Conservation (phyloP, 2,888 invertebrate genomes). For the Pogonocherus hispidulus region DNA sequence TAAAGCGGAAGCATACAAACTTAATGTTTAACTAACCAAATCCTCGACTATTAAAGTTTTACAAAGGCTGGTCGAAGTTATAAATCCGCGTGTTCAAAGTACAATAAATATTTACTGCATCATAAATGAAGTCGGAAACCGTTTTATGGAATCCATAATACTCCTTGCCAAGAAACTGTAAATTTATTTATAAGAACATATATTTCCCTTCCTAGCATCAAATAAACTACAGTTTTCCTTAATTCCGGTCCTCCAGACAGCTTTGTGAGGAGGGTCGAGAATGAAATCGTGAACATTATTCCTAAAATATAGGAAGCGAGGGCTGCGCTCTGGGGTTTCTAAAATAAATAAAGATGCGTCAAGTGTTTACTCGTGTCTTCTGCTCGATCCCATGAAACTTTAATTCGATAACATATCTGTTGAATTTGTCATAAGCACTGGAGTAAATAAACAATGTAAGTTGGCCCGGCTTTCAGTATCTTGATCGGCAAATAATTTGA, state of each 20-base stretch:
- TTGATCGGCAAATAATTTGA: too few relatives aligned
- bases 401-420: neutral
- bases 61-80: neutral
- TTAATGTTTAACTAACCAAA: neutral
- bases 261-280: constrained; percentile 4
- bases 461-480: too few relatives aligned
- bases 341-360: neutral
- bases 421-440: too few relatives aligned
- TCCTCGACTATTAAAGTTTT: neutral
- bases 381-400: neutral
- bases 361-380: neutral
- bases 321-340: neutral
- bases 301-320: neutral
- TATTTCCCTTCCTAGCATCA: neutral
- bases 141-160: neutral
- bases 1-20: neutral
- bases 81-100: neutral
- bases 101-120: neutral
- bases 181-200: neutral
- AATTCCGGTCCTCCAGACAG: constrained; percentile 1
- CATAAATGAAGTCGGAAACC: neutral
- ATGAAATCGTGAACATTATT: constrained; percentile 2
- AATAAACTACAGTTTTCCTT: constrained; percentile 4
- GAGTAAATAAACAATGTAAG: too few relatives aligned
- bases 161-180: neutral